Conservation (phyloP, 2,888 invertebrate species). For the Hemithea aestivaria region DNA sequence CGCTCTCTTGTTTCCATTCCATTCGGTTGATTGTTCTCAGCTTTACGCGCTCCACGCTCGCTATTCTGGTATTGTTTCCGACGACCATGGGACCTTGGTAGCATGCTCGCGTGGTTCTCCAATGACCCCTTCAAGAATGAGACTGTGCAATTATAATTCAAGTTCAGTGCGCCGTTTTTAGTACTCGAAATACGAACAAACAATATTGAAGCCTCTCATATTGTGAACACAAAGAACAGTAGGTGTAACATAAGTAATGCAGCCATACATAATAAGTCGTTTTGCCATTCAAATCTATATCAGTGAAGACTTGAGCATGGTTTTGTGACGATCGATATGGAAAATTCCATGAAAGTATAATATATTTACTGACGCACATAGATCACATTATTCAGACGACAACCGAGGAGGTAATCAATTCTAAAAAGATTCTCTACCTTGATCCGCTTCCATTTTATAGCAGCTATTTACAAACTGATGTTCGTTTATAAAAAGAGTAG, state of each 20-base stretch:
- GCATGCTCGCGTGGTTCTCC: conserved; percentile 46
- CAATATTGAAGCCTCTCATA: too few species aligned
- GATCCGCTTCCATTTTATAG: conserved; percentile 53
- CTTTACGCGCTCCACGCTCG: conserved; percentile 60
- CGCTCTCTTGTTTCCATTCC: conserved; percentile 73
- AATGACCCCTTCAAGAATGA: conserved; percentile 48
- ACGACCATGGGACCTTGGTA: conserved; percentile 70
- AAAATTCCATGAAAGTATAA: conserved; percentile 29
- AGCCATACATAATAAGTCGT: background rate
- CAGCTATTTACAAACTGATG: conserved; percentile 24
- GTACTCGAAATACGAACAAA: too few species aligned
- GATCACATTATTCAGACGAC: conserved; percentile 52
- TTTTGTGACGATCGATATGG: conserved; percentile 18
- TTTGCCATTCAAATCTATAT: conserved; percentile 10
- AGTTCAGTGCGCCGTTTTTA: conserved; percentile 34
- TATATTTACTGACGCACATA: conserved; percentile 52
- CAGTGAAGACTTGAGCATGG: conserved; percentile 14
- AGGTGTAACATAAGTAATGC: too few species aligned
- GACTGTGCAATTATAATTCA: conserved; percentile 33
- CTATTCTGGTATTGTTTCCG: conserved; percentile 67
- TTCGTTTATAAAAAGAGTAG: conserved; percentile 30
- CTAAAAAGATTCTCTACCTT: conserved; percentile 53
- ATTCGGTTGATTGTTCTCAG: conserved; percentile 69
- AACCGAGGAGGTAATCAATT: conserved; percentile 44
- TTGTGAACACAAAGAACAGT: too few species aligned